A percentile compares a stretch with the other conserved stretches of the same genome.
Conservation (phyloP, 2,113 vertebrate genomes). For the Hemicordylus capensis region DNA sequence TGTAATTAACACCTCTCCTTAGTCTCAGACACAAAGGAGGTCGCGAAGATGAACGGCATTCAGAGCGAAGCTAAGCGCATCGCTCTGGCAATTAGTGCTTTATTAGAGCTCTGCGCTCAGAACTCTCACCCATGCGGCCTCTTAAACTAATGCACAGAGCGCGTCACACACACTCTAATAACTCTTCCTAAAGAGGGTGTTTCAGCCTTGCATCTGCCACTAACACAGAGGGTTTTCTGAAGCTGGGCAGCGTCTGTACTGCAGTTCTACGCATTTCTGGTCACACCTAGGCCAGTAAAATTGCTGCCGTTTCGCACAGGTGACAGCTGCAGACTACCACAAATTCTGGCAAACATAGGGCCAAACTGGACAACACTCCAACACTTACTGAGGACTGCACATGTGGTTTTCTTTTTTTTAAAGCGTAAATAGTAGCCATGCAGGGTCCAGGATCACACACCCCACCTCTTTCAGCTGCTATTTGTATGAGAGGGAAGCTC, state of each 20-base stretch:
- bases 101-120: not conserved
- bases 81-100: not conserved
- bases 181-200: conserved; percentile 27
- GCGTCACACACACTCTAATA: not conserved
- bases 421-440: too few relatives aligned
- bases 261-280: not conserved
- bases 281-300: not conserved
- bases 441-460: too few relatives aligned
- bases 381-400: too few relatives aligned
- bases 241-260: not conserved
- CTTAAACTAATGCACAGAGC: not conserved
- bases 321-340: not conserved
- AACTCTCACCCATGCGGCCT: not conserved
- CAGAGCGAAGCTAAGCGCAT: not conserved
- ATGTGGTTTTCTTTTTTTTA: too few relatives aligned
- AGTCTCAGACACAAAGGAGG: conserved; percentile 32
- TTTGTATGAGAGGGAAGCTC: too few relatives aligned
- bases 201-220: conserved; percentile 15
- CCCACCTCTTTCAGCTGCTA: too few relatives aligned
- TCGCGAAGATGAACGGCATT: not conserved
- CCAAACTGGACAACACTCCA: not conserved
- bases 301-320: not conserved
- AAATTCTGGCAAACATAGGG: not conserved
- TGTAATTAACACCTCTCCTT: conserved; percentile 34
- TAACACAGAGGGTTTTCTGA: not conserved